Conservation (phyloP, 2,113 vertebrate genomes). For the Mus musculus region DNA sequence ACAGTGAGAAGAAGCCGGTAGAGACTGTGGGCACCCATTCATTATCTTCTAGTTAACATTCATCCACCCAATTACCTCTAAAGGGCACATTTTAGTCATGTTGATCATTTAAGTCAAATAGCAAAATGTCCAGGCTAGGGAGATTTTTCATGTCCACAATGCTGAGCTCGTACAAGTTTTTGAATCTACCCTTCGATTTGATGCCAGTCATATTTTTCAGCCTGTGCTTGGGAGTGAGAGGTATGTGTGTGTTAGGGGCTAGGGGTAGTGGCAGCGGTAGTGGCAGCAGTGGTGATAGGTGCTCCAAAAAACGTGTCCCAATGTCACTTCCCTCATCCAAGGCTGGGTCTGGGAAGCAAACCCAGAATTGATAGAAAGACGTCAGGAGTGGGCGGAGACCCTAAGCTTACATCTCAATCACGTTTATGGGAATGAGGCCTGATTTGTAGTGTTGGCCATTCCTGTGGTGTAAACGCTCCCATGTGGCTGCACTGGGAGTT, state of each 20-base stretch:
- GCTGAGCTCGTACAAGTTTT: not conserved
- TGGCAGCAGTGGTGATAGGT: too few relatives aligned
- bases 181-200: not conserved
- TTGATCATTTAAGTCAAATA: not conserved
- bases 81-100: conserved; percentile 1
- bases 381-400: not conserved
- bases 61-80: not conserved
- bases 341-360: not conserved
- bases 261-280: too few relatives aligned
- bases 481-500: not conserved
- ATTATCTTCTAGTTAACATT: not conserved
- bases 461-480: not conserved
- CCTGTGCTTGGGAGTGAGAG: not conserved
- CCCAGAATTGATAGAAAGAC: not conserved
- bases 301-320: not conserved
- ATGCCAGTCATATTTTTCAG: not conserved
- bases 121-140: not conserved
- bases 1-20: not conserved
- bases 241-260: too few relatives aligned
- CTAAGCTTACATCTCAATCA: fast-evolving
- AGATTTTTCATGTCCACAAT: not conserved
- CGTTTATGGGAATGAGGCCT: not conserved
- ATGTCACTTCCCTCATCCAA: not conserved
- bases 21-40: not conserved
- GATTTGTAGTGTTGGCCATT: not conserved